A percentile compares a stretch with the other conserved stretches of the same genome.
Evolutionary conservation across 1,140 invertebrate genomes (phyloP).

Genomic region (Trichomalopsis sarcophagae): DNA sequence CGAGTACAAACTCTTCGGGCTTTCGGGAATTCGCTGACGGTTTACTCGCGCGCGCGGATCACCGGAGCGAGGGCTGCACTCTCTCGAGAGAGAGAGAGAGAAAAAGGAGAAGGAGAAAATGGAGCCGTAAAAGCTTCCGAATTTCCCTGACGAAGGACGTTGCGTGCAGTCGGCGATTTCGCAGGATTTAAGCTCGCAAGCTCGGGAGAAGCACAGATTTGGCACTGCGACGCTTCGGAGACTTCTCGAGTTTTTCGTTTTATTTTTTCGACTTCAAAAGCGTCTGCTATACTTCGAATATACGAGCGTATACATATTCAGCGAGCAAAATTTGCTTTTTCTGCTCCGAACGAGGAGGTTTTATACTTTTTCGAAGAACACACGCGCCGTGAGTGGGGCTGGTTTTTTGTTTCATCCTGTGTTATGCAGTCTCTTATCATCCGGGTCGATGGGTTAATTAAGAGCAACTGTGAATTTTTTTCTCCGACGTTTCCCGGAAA

Average conservation of each 20-base stretch:
- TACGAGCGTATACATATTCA: too few species aligned
- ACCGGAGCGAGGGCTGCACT: neutral
- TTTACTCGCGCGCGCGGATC: neutral
- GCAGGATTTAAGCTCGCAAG: constrained; percentile 28
- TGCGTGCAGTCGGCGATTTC: constrained; percentile 28
- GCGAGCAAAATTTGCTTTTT: neutral
- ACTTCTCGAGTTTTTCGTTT: too few species aligned
- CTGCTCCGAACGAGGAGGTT: neutral
- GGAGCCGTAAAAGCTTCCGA: constrained; percentile 50
- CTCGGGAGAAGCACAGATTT: neutral
- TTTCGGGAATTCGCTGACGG: constrained; percentile 42
- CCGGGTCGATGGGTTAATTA: neutral
- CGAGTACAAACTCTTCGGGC: constrained; percentile 1
- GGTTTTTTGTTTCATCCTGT: too few species aligned
- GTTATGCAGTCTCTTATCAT: too few species aligned
- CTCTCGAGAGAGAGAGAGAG: neutral
- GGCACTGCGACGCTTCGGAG: neutral
- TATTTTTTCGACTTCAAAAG: too few species aligned
- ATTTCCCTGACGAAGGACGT: constrained; percentile 45
- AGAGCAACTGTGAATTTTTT: neutral
- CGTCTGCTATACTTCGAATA: too few species aligned
- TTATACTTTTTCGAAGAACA: too few species aligned
- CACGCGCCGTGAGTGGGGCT: too few species aligned
- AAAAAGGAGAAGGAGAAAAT: constrained; percentile 22
- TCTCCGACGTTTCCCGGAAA: neutral